phyloP scores from a whole-genome alignment of 1,140 invertebrate species.

The Euwallacea fornicatus region DNA sequence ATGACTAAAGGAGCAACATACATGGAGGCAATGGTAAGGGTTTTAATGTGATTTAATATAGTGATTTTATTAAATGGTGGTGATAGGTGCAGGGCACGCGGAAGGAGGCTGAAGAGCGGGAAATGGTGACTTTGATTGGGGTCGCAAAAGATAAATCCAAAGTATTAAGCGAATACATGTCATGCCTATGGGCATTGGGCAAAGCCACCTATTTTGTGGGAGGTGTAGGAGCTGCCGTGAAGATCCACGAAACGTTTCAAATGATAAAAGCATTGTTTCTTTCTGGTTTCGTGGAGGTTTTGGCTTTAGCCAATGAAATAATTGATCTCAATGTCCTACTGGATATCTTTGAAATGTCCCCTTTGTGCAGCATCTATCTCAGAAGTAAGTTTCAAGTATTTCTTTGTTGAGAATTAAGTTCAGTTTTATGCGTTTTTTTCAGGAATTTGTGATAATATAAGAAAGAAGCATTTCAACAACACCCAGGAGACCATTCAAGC shows the following conservation, averaged over 20 bases:
- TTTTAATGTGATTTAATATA: neutral
- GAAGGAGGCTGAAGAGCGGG: conserved; percentile 84
- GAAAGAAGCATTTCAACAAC: conserved; percentile 80
- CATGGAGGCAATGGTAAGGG: conserved; percentile 70
- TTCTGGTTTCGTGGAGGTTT: conserved; percentile 85
- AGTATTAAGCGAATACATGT: neutral
- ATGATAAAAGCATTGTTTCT: conserved; percentile 63
- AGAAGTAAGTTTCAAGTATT: conserved; percentile 84
- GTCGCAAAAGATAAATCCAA: neutral
- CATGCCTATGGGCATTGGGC: conserved; percentile 74
- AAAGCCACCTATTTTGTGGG: conserved; percentile 67
- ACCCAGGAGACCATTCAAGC: conserved; percentile 79
- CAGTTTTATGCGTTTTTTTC: conserved; percentile 77
- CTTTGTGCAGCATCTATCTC: conserved; percentile 74
- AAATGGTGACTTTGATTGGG: conserved; percentile 71
- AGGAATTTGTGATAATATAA: conserved; percentile 75
- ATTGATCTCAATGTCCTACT: neutral
- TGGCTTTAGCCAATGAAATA: conserved; percentile 81
- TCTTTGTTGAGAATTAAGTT: conserved; percentile 62
- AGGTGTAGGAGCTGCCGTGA: conserved; percentile 69
- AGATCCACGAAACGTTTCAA: conserved; percentile 92
- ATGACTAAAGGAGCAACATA: conserved; percentile 86
- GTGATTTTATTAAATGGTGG: too few species aligned
- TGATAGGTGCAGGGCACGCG: conserved; percentile 81
- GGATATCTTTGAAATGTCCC: neutral